A percentile compares a stretch with the other conserved stretches of the same genome.
These are phyloP conservation scores for Acrocephalus scirpaceus DNA, from an alignment of 2,797 vertebrate genomes.

Conservation along the genomic window DNA sequence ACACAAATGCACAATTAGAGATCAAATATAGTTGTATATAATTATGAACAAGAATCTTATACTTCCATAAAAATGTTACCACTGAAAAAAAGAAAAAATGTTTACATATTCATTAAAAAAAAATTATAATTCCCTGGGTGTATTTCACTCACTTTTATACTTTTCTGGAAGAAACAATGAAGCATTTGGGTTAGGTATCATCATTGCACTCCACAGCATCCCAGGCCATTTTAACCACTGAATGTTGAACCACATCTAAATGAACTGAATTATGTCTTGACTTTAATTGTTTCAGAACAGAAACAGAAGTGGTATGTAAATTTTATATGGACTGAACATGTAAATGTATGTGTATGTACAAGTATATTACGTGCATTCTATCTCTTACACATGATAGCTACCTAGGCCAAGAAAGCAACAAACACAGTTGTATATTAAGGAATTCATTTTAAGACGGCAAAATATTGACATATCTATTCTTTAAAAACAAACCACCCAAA, in stretches of 20 bases:
- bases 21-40: not conserved
- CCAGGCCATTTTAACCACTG: not conserved
- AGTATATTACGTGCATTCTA: not conserved
- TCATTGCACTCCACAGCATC: rapidly evolving
- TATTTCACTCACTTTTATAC: not conserved
- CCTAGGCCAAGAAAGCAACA: not conserved
- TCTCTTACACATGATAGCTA: not conserved
- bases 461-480: not conserved
- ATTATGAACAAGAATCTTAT: not conserved
- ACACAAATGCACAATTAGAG: not conserved
- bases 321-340: not conserved
- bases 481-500: not conserved
- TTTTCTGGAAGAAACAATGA: not conserved
- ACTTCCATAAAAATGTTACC: not conserved
- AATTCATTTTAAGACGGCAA: not conserved
- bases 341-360: too few relatives aligned
- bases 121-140: not conserved
- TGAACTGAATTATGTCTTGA: not conserved
- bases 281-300: not conserved
- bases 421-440: not conserved
- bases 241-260: not conserved
- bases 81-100: not conserved
- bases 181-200: not conserved
- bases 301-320: rapidly evolving
- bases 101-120: not conserved